A percentile compares a stretch with the other conserved stretches of the same genome.
Evolutionary conservation across 2,888 invertebrate genomes (phyloP).

Genomic region (Drosophila cyrtoloma): DNA sequence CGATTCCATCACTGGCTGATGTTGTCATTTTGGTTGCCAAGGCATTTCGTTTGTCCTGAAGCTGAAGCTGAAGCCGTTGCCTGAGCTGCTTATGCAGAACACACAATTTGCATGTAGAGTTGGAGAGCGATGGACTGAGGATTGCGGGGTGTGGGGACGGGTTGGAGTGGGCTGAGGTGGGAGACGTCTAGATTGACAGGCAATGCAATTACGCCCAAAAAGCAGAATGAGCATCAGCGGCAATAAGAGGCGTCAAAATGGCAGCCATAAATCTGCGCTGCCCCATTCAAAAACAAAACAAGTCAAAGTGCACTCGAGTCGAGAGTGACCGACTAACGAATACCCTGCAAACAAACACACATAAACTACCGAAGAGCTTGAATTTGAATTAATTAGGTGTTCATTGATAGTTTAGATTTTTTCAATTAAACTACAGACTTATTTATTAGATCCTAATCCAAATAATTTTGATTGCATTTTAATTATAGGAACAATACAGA

Average conservation of each 20-base stretch:
- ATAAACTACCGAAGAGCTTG: accelerated
- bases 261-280: constrained; percentile 70
- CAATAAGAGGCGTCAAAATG: constrained; percentile 70
- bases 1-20: constrained; percentile 39
- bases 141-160: neutral
- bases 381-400: neutral
- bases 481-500: neutral
- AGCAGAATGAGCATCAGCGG: constrained; percentile 20
- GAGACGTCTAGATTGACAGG: constrained; percentile 69
- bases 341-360: neutral
- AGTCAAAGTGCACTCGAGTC: neutral
- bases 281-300: constrained; percentile 38
- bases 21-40: constrained; percentile 70
- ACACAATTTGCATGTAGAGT: constrained; percentile 57
- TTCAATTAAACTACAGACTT: neutral
- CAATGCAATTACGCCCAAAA: constrained; percentile 75
- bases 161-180: neutral
- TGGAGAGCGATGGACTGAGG: no score
- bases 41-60: constrained; percentile 18
- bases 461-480: neutral
- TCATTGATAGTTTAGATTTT: neutral
- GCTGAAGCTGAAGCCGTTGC: constrained; percentile 3
- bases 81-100: constrained; percentile 51
- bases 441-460: accelerated
- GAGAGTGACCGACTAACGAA: neutral